Percentiles rank a stretch among this genome's conserved stretches.
phyloP scores from a whole-genome alignment of 2,888 invertebrate genomes.

The Lepidocyrtinus sp. region DNA sequence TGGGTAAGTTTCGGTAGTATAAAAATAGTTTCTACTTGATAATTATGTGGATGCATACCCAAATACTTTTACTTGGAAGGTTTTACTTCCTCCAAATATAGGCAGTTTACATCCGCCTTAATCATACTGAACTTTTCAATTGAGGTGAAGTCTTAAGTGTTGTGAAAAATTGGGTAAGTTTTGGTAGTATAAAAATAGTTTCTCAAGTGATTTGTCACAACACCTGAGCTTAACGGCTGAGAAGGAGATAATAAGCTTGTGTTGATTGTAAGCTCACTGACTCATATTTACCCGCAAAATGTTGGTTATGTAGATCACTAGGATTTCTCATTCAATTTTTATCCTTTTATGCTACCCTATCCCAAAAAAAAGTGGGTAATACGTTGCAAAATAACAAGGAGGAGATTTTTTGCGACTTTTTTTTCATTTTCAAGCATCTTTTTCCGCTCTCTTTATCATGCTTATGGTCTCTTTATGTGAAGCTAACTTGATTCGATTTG shows the following conservation, averaged over 20 bases:
- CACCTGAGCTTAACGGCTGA: not conserved
- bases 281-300: not conserved
- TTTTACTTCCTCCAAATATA: too few species aligned
- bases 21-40: constrained; percentile 12
- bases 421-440: too few species aligned
- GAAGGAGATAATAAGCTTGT: not conserved
- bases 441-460: constrained; percentile 41
- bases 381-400: too few species aligned
- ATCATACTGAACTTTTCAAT: too few species aligned
- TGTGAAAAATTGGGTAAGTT: not conserved
- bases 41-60: not conserved
- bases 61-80: too few species aligned
- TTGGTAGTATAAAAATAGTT: constrained; percentile 6
- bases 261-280: too few species aligned
- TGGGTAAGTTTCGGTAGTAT: not conserved
- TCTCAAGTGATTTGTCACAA: not conserved
- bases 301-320: not conserved
- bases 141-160: not conserved
- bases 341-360: not conserved
- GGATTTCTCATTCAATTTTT: not conserved
- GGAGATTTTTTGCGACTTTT: too few species aligned
- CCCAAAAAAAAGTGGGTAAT: too few species aligned
- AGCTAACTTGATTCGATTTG: constrained; percentile 44
- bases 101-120: too few species aligned
- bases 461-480: constrained; percentile 33